Conservation (phyloP, 2,113 vertebrate genomes). For the Sapajus apella region DNA sequence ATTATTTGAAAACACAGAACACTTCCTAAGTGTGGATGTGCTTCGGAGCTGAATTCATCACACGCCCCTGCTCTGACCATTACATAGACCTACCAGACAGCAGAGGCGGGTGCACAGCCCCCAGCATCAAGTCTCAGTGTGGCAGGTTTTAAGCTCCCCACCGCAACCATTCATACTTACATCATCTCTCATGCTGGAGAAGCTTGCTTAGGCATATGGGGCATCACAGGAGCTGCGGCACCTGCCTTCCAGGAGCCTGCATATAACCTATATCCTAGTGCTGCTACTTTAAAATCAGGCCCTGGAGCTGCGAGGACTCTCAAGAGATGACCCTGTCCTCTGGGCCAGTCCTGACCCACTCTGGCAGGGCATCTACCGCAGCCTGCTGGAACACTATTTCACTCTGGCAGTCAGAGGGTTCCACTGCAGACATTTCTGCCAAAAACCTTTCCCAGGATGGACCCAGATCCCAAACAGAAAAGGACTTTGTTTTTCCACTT, state of each 20-base stretch:
- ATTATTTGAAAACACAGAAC: conserved; percentile 70
- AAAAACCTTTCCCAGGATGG: background rate
- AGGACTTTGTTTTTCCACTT: background rate
- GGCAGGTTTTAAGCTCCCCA: background rate
- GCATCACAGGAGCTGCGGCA: background rate
- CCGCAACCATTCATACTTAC: background rate
- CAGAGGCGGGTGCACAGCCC: background rate
- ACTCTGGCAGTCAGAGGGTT: background rate
- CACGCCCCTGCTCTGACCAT: background rate
- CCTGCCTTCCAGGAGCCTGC: background rate
- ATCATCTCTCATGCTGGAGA: background rate
- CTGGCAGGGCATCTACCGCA: background rate
- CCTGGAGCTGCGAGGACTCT: background rate
- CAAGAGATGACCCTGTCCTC: background rate
- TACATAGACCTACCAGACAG: background rate
- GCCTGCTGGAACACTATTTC: background rate
- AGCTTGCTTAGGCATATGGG: background rate
- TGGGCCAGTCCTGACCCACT: background rate
- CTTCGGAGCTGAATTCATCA: background rate
- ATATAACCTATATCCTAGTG: background rate
- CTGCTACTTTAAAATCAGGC: conserved; percentile 8
- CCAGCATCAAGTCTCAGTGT: background rate
- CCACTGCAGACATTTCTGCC: background rate
- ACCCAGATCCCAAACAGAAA: background rate
- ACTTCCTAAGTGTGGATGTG: background rate